phyloP scores from a whole-genome alignment of 2,888 invertebrate species.

The Melikaiella ostensackeni region DNA sequence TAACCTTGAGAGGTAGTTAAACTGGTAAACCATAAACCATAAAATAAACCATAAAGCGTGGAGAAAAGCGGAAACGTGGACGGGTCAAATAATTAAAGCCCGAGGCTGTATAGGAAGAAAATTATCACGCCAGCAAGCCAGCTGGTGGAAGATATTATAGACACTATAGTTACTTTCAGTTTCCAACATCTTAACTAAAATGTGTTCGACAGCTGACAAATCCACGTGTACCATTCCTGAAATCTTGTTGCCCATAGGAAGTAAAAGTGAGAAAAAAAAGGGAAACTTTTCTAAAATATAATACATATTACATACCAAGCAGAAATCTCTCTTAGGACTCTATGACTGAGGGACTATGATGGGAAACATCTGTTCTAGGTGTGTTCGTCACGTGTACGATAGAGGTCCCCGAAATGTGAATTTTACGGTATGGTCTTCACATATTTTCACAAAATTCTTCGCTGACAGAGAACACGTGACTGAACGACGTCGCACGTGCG shows the following conservation, averaged over 20 bases:
- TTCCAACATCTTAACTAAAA: conserved; percentile 6
- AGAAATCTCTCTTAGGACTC: background rate
- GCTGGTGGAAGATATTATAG: conserved; percentile 1
- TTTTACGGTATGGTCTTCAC: conserved; percentile 14
- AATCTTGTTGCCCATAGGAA: conserved; percentile 12
- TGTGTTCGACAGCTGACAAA: conserved; percentile 14
- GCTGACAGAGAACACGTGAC: conserved; percentile 30
- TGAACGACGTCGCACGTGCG: conserved; percentile 31
- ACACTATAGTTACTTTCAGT: background rate
- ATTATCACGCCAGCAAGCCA: conserved; percentile 32
- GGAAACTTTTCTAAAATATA: background rate
- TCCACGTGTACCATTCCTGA: background rate
- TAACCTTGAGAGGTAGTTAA: conserved; percentile 19
- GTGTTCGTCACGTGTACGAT: conserved; percentile 54
- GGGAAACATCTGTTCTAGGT: conserved; percentile 56
- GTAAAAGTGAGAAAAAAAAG: background rate
- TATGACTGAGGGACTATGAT: conserved; percentile 47
- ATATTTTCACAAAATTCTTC: conserved; percentile 40
- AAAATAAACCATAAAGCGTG: conserved; percentile 21
- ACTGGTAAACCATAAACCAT: conserved; percentile 29
- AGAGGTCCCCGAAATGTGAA: background rate
- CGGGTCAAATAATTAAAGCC: conserved; percentile 20
- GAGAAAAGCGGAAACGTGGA: conserved; percentile 34
- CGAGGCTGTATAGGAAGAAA: background rate
- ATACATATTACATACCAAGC: too few relatives aligned